Evolutionary conservation across 2,797 vertebrate genomes (phyloP), one percentile per base, ranked within the genome.

Genomic region (Typhlichthys eigenmanni): DNA sequence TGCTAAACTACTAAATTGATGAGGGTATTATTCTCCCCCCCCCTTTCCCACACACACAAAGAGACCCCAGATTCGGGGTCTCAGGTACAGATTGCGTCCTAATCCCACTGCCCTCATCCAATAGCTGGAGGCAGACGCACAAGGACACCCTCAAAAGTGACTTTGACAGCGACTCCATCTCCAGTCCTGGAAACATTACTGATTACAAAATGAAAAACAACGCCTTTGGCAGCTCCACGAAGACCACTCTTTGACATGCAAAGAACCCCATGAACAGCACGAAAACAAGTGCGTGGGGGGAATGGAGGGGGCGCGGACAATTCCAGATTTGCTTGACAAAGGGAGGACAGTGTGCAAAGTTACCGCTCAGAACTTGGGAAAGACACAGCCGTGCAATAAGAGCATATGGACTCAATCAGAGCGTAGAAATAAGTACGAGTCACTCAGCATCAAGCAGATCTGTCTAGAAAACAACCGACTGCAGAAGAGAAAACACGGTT

Each of bases 331-430:
- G 75, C 74, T 72, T 74, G 71, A 78, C 58, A 71, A 1, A 47
- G 59, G 52, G 55, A 58, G 62, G 64, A 79, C 52, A 60, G 47
- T 59, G 73, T 68, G 54, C 60, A 79, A 69, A 60, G 56, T 74
- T 69, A 45, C 69, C 10, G 51, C n/a, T 76, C 34, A 72, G 66
- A 77, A 60, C 70, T 66, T 51, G 34, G 59, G 53, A 61, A 68
- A 57, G 55, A 80, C 76, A 74, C 34, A 5, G 46, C 50, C 19
- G 32, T 47, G 13, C 54, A 78, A 75, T 62, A 53, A 76, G 68
- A 75, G 61, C 81, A 85, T 79, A 62, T 76, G 82, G 87, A 68
- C 69, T 65, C 67, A 73, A 88, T 88, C 72, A 77, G 48, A 54
- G 24, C 13, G 11, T 16, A 79, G 67, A 38, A 74, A 77, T 76